A percentile compares a stretch with the other conserved stretches of the same genome.
phyloP scores from a whole-genome alignment of 2,797 vertebrate genomes.

The Eupleurogrammus muticus region DNA sequence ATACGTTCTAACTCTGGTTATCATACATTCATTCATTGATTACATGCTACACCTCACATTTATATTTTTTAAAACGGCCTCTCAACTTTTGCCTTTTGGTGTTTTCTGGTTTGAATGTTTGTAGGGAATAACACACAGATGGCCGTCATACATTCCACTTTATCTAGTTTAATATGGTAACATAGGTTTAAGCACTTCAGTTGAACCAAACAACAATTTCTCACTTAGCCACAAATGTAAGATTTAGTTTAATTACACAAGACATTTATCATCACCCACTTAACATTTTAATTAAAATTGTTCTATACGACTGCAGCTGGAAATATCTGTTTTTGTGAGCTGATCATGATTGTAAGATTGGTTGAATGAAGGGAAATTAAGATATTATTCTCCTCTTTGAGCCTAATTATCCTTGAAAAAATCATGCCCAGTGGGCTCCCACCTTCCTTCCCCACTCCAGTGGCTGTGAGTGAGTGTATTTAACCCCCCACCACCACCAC shows the following conservation, averaged over 20 bases:
- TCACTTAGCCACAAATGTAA: neutral
- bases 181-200: neutral
- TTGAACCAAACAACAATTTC: neutral
- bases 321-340: neutral
- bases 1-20: neutral
- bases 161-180: too few relatives aligned
- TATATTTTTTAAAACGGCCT: neutral
- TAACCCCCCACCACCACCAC: too few relatives aligned
- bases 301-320: neutral
- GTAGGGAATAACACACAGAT: too few relatives aligned
- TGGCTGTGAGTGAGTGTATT: slow-evolving; percentile 56
- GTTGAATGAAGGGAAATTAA: too few relatives aligned
- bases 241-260: neutral
- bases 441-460: slow-evolving; percentile 23
- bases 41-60: neutral
- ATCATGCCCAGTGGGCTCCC: slow-evolving; percentile 14
- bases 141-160: too few relatives aligned
- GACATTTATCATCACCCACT: neutral
- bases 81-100: slow-evolving; percentile 4
- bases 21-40: neutral
- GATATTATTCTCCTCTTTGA: slow-evolving; percentile 2
- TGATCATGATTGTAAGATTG: neutral
- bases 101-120: neutral
- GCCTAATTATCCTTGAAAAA: neutral
- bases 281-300: neutral